Conservation (phyloP, 2,888 invertebrate genomes). For the Amiota mariae region DNA sequence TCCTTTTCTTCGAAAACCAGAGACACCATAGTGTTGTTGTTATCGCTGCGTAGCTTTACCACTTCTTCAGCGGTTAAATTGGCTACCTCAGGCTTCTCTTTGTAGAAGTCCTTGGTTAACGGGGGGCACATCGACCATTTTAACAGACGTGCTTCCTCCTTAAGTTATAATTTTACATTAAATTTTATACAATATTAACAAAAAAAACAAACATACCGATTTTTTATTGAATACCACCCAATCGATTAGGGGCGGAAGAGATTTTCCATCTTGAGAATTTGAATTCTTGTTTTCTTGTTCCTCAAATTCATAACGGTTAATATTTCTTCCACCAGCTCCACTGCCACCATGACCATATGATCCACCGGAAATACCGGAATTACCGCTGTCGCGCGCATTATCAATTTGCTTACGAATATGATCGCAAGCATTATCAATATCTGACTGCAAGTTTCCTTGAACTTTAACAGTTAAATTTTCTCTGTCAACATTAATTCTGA, state of each 20-base stretch:
- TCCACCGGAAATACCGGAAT: too few species aligned
- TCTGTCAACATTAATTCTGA: conserved; percentile 75
- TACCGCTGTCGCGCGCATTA: too few species aligned
- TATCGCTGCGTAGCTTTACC: conserved; percentile 77
- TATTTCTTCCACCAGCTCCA: too few species aligned
- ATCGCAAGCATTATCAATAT: conserved; percentile 56
- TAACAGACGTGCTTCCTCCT: too few species aligned
- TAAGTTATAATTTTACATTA: too few species aligned
- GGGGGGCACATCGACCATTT: conserved; percentile 79
- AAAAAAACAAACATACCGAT: conserved; percentile 58
- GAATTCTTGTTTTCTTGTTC: too few species aligned
- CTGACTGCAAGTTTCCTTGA: conserved; percentile 47
- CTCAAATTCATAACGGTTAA: too few species aligned
- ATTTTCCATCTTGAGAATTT: too few species aligned
- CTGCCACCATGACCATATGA: background rate
- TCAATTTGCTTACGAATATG: conserved; percentile 53
- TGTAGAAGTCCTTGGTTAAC: conserved; percentile 87
- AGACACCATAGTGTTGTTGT: conserved; percentile 84
- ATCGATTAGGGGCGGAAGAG: conserved; percentile 52
- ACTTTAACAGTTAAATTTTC: conserved; percentile 36
- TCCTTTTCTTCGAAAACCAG: conserved; percentile 77
- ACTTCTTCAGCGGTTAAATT: conserved; percentile 80
- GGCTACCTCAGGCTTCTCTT: conserved; percentile 82
- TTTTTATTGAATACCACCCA: conserved; percentile 62
- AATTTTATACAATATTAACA: too few species aligned